Evolutionary conservation across 2,888 invertebrate genomes (phyloP).

Genomic region (Rugalucina vietnamica): DNA sequence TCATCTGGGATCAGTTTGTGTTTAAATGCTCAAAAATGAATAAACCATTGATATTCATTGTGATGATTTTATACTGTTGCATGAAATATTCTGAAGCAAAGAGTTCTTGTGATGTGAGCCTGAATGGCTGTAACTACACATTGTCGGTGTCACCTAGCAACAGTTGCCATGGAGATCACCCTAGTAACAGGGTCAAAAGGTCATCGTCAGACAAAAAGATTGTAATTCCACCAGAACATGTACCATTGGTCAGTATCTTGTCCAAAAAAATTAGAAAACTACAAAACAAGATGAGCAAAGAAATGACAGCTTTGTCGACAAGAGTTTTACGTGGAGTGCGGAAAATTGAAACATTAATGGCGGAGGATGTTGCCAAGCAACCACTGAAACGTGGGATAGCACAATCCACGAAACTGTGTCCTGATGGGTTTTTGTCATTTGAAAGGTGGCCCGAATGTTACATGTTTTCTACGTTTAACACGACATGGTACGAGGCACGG

Average conservation of each 20-base stretch:
- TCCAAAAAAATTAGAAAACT: conserved; percentile 47
- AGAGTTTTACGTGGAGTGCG: conserved; percentile 72
- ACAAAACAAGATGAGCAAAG: conserved; percentile 64
- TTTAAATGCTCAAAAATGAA: background rate
- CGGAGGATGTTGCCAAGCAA: conserved; percentile 27
- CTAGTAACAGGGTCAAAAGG: background rate
- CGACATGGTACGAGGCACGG: conserved; percentile 78
- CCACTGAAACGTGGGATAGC: conserved; percentile 6
- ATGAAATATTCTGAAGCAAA: background rate
- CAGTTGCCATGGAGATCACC: conserved; percentile 10
- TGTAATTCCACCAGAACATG: conserved; percentile 8
- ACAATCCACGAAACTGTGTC: conserved; percentile 60
- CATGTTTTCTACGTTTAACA: conserved; percentile 76
- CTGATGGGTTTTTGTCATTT: conserved; percentile 70
- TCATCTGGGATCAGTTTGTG: too few relatives aligned
- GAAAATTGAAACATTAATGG: conserved; percentile 64
- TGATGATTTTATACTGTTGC: background rate
- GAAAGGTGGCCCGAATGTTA: conserved; percentile 77
- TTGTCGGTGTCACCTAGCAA: conserved; percentile 44
- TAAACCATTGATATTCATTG: background rate
- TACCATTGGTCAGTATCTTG: background rate
- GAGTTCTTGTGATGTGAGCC: conserved; percentile 41
- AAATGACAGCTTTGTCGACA: conserved; percentile 59
- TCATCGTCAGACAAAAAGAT: conserved; percentile 12
- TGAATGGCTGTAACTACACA: conserved; percentile 49